Conservation (phyloP, 2,888 invertebrate genomes). For the Phengaris alcon region DNA sequence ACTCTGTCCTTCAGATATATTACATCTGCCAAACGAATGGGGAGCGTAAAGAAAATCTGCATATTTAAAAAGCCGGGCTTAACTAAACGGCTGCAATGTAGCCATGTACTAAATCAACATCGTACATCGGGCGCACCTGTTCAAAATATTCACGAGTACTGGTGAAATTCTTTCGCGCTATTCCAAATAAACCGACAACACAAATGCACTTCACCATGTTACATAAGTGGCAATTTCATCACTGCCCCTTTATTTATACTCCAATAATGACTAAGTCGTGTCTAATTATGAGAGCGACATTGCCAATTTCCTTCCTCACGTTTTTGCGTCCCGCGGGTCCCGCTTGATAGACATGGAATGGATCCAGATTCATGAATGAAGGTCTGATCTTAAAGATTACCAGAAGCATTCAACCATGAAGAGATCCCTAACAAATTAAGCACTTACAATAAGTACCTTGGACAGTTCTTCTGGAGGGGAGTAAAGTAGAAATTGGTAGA, state of each 20-base stretch:
- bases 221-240: background rate
- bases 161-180: slow-evolving; percentile 15
- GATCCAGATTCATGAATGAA: background rate
- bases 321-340: background rate
- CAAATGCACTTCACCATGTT: slow-evolving; percentile 15
- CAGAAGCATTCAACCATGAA: background rate
- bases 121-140: slow-evolving; percentile 26
- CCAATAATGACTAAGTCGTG: background rate
- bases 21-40: slow-evolving; percentile 18
- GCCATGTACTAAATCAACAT: slow-evolving; percentile 27
- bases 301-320: slow-evolving; percentile 8
- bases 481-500: background rate
- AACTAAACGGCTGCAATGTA: slow-evolving; percentile 16
- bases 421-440: background rate
- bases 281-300: background rate
- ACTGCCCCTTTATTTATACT: background rate
- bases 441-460: background rate
- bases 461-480: too few relatives aligned
- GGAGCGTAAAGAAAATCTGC: slow-evolving; percentile 20
- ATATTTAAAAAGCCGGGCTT: slow-evolving; percentile 26
- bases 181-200: background rate
- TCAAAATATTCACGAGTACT: slow-evolving; percentile 25
- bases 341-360: background rate
- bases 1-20: slow-evolving; percentile 1
- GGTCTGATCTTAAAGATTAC: background rate